A percentile compares a stretch with the other conserved stretches of the same genome.
phyloP scores from a whole-genome alignment of 1,140 invertebrate species.

The Asobara japonica region DNA sequence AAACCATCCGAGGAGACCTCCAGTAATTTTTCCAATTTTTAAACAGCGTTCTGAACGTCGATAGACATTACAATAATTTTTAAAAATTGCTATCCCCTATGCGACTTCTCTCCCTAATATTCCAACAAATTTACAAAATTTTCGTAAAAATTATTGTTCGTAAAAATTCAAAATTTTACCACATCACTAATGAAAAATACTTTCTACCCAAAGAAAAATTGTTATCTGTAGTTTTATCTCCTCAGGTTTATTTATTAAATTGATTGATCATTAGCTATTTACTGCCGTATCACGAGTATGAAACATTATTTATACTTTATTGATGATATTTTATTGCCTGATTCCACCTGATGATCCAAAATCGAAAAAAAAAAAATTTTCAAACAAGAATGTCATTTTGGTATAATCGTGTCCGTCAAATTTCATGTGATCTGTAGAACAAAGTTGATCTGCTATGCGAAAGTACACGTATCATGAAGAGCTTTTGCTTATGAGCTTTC shows the following conservation, averaged over 20 bases:
- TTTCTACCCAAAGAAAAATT: not conserved
- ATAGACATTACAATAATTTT: no score
- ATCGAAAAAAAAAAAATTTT: not conserved
- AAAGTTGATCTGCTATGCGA: not conserved
- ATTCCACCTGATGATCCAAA: not conserved
- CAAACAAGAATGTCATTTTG: not conserved
- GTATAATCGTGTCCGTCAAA: constrained; percentile 53
- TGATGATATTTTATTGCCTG: not conserved
- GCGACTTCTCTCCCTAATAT: no score
- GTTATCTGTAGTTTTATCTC: not conserved
- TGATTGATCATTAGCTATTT: not conserved
- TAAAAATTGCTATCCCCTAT: no score
- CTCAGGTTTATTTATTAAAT: not conserved
- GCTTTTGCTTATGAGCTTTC: constrained; percentile 28
- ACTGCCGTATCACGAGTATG: no score
- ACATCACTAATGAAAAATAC: no score
- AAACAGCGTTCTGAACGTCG: no score
- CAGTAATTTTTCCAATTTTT: no score
- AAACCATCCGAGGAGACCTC: no score
- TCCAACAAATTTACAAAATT: no score
- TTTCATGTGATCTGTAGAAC: not conserved
- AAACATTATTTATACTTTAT: no score
- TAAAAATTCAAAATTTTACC: no score
- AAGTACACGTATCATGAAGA: not conserved
- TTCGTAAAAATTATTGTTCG: no score